Base-by-base conservation (phyloP, 1,140 invertebrate species). In the Yoshiicerus persimilis region DNA sequence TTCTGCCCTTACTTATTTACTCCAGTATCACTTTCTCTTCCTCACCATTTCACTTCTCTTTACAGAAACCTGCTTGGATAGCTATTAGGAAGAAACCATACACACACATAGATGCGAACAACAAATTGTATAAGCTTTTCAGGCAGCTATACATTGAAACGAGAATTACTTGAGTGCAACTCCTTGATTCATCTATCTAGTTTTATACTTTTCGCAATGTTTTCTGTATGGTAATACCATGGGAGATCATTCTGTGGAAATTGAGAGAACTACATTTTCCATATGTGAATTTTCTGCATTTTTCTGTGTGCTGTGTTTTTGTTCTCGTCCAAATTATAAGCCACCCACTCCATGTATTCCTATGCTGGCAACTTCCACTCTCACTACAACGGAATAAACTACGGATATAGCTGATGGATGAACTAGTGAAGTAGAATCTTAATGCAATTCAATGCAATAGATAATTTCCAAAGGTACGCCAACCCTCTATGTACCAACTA, bases 1-100 rank as follows among this genome's bases (percentile, higher is more conserved):
- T 30, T 80, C 75, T 80, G 11, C 75, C 11, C 75, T 80, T 80
- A 80, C 75, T 80, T 80, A 80, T 80, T 80, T 80, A 80, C 75
- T 80, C 75, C 75, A 32, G 16, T 80, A 20, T 20, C 75, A 80
- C 34, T 80, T 36, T 36, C 32, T 4, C 75, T 80, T 80, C 75
- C 75, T 38, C 34, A 36, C 75, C 66, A 70, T 80, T 80, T n/a
- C 75, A 36, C 75, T n/a, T 16, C 32, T 80, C 64, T 70, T 70
- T 25, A 30, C 64, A 30, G 8, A 70, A 27, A 70, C 20, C 27
- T 70, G 23, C 27, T 13, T 70, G 27, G 3, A n/a, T 6, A 5
- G 20, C 47, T 4, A 23, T 16, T 38, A 34, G 13, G 13, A 32
- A 80, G 16, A 38, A 36, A 56, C 13, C 16, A 56, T 16, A n/a